phyloP scores from a whole-genome alignment of 2,797 vertebrate genomes.

The Hyperoplus immaculatus region DNA sequence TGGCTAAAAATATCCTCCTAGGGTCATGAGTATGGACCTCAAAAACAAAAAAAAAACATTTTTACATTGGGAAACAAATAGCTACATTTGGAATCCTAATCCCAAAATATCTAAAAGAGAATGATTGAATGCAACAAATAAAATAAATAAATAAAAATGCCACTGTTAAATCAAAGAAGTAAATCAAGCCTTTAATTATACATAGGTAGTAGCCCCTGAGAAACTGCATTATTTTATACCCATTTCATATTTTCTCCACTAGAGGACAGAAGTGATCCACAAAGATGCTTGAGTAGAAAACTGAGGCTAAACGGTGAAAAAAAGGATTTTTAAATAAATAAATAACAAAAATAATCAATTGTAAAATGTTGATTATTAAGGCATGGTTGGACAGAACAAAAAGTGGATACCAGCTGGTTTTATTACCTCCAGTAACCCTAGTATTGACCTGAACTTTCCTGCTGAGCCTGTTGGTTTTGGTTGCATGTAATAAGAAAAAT shows the following conservation, averaged over 20 bases:
- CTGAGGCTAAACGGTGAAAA: not conserved
- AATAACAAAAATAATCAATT: conserved; percentile 35
- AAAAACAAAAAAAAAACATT: not conserved
- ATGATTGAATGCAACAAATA: not conserved
- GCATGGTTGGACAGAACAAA: conserved; percentile 11
- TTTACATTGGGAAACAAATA: not conserved
- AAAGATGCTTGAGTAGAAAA: not conserved
- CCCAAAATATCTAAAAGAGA: not conserved
- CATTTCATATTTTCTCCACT: conserved; percentile 49
- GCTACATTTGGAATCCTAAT: not conserved
- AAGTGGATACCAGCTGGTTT: conserved; percentile 45
- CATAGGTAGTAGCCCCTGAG: not conserved
- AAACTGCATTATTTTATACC: not conserved
- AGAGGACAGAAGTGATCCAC: conserved; percentile 72
- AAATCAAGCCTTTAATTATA: not conserved
- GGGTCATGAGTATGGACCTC: not conserved
- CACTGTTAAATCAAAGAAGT: not conserved
- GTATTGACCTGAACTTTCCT: conserved; percentile 35
- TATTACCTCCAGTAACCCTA: conserved; percentile 35
- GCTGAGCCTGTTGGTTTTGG: conserved; percentile 18
- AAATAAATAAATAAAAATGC: not conserved
- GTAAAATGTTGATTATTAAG: conserved; percentile 44
- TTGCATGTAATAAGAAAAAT: conserved; percentile 13
- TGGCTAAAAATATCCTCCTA: conserved; percentile 39
- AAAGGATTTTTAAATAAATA: not conserved